phyloP scores from a whole-genome alignment of 2,113 vertebrate genomes.

The Mustela nigripes region DNA sequence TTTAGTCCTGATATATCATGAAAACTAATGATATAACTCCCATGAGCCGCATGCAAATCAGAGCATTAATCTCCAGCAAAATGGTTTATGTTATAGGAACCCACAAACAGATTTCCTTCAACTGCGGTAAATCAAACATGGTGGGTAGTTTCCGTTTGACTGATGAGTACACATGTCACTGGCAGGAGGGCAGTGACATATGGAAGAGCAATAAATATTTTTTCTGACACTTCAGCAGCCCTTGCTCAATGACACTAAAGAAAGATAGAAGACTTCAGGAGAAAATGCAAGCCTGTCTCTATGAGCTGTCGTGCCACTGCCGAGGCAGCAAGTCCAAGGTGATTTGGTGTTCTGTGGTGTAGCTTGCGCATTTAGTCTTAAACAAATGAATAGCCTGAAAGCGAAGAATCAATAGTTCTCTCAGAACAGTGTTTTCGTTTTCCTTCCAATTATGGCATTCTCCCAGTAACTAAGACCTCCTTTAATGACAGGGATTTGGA shows the following conservation, averaged over 20 bases:
- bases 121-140: slow-evolving; percentile 87
- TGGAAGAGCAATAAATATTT: slow-evolving; percentile 86
- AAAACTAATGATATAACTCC: slow-evolving; percentile 84
- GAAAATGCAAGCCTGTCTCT: slow-evolving; percentile 80
- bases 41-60: slow-evolving; percentile 86
- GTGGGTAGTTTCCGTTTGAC: slow-evolving; percentile 86
- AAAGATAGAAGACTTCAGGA: slow-evolving; percentile 83
- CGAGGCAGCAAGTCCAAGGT: slow-evolving; percentile 59
- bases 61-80: slow-evolving; percentile 87
- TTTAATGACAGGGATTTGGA: slow-evolving; percentile 17
- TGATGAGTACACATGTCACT: slow-evolving; percentile 88
- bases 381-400: slow-evolving; percentile 61
- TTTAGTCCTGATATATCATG: slow-evolving; percentile 82
- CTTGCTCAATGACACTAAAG: slow-evolving; percentile 81
- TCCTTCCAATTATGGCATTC: slow-evolving; percentile 52
- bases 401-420: slow-evolving; percentile 53
- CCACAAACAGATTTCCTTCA: slow-evolving; percentile 87
- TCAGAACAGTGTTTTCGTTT: slow-evolving; percentile 55
- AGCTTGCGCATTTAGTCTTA: slow-evolving; percentile 57
- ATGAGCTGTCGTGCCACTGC: slow-evolving; percentile 52
- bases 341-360: slow-evolving; percentile 48
- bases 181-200: slow-evolving; percentile 85
- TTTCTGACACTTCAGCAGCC: slow-evolving; percentile 84
- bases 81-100: slow-evolving; percentile 88
- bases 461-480: slow-evolving; percentile 40